Base-by-base conservation (phyloP, 2,888 invertebrate species). In the Sipha maydis region DNA sequence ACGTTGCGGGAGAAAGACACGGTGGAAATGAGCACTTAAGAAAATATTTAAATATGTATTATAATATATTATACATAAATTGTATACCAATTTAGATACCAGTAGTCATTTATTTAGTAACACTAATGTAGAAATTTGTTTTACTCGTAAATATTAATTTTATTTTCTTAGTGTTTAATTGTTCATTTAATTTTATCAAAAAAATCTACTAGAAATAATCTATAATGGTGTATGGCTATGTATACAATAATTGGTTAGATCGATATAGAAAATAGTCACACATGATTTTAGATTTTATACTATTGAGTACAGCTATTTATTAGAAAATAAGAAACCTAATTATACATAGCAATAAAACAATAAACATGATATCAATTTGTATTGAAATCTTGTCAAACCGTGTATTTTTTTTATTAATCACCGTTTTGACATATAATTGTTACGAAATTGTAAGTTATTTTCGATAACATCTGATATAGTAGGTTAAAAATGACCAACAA, bases 271-370 rank as follows among this genome's bases (percentile, higher is more conserved):
- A 80, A 80, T 80, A 38, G 80, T 80, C 38, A 67, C 38, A 38
- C 67, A 28, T n/a, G 80, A 41, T 80, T 80, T 38, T 67, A 38
- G 82, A 82, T 82, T 82, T 82, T 41, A 41, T 67, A 79, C 34
- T 34, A 34, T 34, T 38, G 2, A 25, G 67, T 67, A 7, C 3
- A 25, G 9, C 41, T 41, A 41, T 9, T 41, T 67, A 67, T n/a
- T 67, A 67, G 25, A 67, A 67, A 69, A 67, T 67, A 69, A 14
- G 28, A n/a, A 69, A 69, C 69, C 69, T 28, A 41, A 41, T 41
- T 56, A n/a, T n/a, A 61, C 4, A 8, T 41, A 67, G 56, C 21
- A 67, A 34, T 34, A 38, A 80, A 80, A 80, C 38, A 67, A 80
- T 67, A 67, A 19, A 21, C 14, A 21, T 69, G 79, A 8, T 11